A percentile compares a stretch with the other conserved stretches of the same genome.
These are phyloP conservation scores for Phrynocephalus forsythii DNA, from an alignment of 2,797 vertebrate species.

Conservation along the genomic window DNA sequence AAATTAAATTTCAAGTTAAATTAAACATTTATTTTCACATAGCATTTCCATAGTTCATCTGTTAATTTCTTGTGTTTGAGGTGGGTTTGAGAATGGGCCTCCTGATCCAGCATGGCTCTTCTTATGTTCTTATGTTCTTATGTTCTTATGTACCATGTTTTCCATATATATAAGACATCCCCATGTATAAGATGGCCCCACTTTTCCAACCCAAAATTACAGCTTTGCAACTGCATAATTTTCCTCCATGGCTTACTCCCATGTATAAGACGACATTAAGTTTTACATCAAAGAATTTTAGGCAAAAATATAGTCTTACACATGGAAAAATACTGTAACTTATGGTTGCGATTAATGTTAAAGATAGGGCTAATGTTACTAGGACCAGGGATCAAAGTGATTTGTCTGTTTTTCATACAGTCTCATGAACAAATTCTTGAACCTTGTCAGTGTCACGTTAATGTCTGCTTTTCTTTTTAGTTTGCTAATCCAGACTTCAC, in stretches of 20 bases:
- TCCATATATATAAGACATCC: too few relatives aligned
- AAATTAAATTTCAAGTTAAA: neutral
- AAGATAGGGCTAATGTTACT: neutral
- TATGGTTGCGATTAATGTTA: neutral
- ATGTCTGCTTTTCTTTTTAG: constrained; percentile 75
- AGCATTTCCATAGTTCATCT: neutral
- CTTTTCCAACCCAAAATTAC: too few relatives aligned
- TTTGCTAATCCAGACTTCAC: constrained; percentile 99
- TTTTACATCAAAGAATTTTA: too few relatives aligned
- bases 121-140: too few relatives aligned
- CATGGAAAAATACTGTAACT: neutral
- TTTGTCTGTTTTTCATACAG: neutral
- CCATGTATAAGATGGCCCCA: too few relatives aligned
- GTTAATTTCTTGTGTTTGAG: neutral
- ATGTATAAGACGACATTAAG: too few relatives aligned
- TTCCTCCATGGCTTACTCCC: too few relatives aligned
- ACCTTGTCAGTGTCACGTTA: neutral
- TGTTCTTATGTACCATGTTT: too few relatives aligned
- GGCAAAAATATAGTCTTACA: too few relatives aligned
- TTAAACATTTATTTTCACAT: neutral
- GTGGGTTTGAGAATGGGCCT: too few relatives aligned
- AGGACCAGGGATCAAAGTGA: neutral
- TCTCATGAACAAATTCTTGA: neutral
- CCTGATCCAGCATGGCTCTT: too few relatives aligned
- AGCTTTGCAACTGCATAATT: too few relatives aligned